These are phyloP conservation scores for Drosophila funebris DNA, from an alignment of 1,140 invertebrate genomes.

Conservation along the genomic window DNA sequence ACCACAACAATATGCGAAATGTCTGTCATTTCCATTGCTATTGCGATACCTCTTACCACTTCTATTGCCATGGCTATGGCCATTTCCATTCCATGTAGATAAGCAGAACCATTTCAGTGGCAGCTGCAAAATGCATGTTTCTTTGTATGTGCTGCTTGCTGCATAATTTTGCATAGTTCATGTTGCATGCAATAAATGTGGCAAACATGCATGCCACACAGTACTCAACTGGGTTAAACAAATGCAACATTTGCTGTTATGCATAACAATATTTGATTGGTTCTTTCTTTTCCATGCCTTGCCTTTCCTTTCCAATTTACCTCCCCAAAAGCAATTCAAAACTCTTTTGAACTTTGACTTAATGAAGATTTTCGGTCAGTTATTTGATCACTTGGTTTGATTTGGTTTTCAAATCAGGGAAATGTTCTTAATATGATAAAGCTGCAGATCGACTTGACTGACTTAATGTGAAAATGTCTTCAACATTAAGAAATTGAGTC, in stretches of 20 bases:
- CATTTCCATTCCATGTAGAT: conserved; percentile 35
- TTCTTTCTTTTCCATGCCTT: background rate
- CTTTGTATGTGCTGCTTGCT: conserved; percentile 23
- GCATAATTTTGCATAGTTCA: conserved; percentile 73
- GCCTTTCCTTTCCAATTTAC: background rate
- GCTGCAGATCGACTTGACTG: background rate
- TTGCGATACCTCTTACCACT: background rate
- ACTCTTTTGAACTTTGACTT: background rate
- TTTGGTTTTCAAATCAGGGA: background rate
- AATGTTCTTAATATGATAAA: background rate
- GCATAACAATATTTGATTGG: conserved; percentile 48
- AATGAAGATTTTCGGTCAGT: background rate
- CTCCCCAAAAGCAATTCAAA: background rate
- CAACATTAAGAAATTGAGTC: background rate
- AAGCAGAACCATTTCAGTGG: conserved; percentile 42
- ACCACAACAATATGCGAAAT: conserved; percentile 34
- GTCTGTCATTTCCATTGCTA: background rate
- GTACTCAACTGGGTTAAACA: conserved; percentile 60
- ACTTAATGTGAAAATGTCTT: background rate
- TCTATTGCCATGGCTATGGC: background rate
- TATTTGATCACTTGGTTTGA: background rate
- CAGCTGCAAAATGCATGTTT: conserved; percentile 31
- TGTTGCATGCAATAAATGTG: conserved; percentile 67
- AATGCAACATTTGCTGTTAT: conserved; percentile 58
- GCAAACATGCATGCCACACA: conserved; percentile 14